phyloP scores from a whole-genome alignment of 1,140 invertebrate genomes.

The Pseudomyrmex pallidus region DNA sequence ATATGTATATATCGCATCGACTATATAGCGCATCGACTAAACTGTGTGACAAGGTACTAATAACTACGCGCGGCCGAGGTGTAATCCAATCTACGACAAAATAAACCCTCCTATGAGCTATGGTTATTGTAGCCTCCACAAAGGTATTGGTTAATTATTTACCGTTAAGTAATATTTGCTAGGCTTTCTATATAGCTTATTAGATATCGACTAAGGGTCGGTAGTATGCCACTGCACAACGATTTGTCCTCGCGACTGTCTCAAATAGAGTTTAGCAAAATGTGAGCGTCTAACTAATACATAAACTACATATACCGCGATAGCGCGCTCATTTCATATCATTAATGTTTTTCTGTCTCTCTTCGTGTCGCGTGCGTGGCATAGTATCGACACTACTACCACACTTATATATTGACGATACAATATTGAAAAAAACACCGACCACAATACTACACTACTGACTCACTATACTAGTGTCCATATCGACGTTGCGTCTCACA shows the following conservation, averaged over 20 bases:
- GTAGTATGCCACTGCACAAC: constrained; percentile 64
- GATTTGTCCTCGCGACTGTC: not conserved
- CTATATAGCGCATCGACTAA: constrained; percentile 80
- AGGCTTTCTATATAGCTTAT: constrained; percentile 84
- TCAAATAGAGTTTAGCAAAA: not conserved
- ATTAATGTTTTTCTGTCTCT: not conserved
- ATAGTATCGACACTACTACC: constrained; percentile 79
- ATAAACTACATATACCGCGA: too few species aligned
- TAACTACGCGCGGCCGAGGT: constrained; percentile 83
- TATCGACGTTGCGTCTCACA: constrained; percentile 82
- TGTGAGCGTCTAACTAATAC: not conserved
- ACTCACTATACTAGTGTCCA: constrained; percentile 83
- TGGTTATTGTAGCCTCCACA: constrained; percentile 83
- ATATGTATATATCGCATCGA: constrained; percentile 81
- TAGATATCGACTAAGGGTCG: constrained; percentile 83
- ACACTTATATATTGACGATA: constrained; percentile 83
- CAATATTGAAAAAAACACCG: constrained; percentile 84
- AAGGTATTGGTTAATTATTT: constrained; percentile 83
- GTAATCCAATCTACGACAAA: constrained; percentile 84
- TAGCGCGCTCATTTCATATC: not conserved
- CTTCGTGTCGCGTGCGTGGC: constrained; percentile 28
- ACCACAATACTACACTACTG: constrained; percentile 85
- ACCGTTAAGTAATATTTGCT: constrained; percentile 83
- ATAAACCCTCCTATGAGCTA: constrained; percentile 84
- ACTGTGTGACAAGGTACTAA: constrained; percentile 78